Evolutionary conservation across 2,797 vertebrate species (phyloP).

Genomic region (Notolepis coatsorum): DNA sequence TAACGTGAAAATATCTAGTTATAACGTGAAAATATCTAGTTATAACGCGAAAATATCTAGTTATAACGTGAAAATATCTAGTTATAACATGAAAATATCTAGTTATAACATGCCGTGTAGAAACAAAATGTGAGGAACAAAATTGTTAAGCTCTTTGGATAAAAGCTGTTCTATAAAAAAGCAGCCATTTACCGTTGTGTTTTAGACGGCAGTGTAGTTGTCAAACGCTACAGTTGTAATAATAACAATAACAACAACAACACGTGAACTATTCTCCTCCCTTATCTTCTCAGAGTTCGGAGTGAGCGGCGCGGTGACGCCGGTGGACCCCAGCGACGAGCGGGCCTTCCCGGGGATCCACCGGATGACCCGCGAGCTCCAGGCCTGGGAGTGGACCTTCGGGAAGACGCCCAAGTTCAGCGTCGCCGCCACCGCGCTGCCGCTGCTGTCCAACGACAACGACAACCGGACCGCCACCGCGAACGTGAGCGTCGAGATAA

Average conservation of each 20-base stretch:
- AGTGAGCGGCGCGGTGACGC: constrained; percentile 51
- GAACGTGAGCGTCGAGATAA: constrained; percentile 84
- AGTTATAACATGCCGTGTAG: too few relatives aligned
- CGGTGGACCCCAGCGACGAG: constrained; percentile 86
- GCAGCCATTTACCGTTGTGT: too few relatives aligned
- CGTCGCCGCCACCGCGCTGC: constrained; percentile 74
- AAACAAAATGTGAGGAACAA: too few relatives aligned
- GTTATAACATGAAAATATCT: too few relatives aligned
- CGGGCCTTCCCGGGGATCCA: constrained; percentile 83
- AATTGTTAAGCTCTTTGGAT: too few relatives aligned
- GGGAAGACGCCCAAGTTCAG: constrained; percentile 94
- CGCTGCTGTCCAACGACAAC: constrained; percentile 54
- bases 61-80: too few relatives aligned
- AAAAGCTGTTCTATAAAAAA: too few relatives aligned
- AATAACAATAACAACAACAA: neutral
- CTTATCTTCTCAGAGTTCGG: constrained; percentile 66
- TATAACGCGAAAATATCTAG: too few relatives aligned
- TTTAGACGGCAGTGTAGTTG: too few relatives aligned
- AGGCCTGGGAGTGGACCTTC: constrained; percentile 93
- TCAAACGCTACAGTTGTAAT: too few relatives aligned
- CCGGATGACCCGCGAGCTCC: constrained; percentile 78
- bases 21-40: too few relatives aligned
- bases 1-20: too few relatives aligned
- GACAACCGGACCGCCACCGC: constrained; percentile 19
- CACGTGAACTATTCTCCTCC: neutral